These are phyloP conservation scores for Meleagris gallopavo DNA, from an alignment of 2,113 vertebrate genomes.

Conservation along the genomic window DNA sequence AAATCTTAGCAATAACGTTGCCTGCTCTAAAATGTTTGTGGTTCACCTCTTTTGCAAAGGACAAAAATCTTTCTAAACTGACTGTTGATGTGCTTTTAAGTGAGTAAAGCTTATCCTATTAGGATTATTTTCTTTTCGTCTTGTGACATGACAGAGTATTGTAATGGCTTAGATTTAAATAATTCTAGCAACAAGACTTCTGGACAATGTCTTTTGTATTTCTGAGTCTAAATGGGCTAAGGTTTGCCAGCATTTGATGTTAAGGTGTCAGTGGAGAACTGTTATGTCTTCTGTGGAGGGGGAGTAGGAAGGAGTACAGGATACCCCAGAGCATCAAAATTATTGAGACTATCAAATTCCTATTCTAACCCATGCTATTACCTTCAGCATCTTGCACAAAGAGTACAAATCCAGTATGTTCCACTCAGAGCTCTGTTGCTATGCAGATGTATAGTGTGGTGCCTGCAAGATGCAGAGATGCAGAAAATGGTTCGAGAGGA, in stretches of 20 bases:
- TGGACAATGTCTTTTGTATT: not conserved
- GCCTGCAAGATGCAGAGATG: not conserved
- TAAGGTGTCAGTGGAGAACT: not conserved
- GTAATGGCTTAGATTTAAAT: not conserved
- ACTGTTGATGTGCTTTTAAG: not conserved
- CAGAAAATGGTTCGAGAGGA: not conserved
- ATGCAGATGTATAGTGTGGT: not conserved
- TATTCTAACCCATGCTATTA: not conserved
- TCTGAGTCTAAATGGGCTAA: not conserved
- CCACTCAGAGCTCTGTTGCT: not conserved
- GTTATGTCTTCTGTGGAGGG: not conserved
- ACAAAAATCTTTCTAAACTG: not conserved
- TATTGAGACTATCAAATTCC: not conserved
- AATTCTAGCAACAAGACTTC: not conserved
- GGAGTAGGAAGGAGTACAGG: not conserved
- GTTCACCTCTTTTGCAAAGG: not conserved
- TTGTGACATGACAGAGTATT: not conserved
- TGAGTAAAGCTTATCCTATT: not conserved
- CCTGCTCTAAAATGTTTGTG: not conserved
- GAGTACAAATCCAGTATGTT: not conserved
- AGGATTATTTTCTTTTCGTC: not conserved
- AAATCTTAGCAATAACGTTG: not conserved
- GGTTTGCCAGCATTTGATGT: not conserved
- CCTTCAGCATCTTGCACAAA: not conserved
- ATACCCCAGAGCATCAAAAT: not conserved